These are phyloP conservation scores for Zaprionus nigranus DNA, from an alignment of 1,140 invertebrate genomes.

Conservation along the genomic window DNA sequence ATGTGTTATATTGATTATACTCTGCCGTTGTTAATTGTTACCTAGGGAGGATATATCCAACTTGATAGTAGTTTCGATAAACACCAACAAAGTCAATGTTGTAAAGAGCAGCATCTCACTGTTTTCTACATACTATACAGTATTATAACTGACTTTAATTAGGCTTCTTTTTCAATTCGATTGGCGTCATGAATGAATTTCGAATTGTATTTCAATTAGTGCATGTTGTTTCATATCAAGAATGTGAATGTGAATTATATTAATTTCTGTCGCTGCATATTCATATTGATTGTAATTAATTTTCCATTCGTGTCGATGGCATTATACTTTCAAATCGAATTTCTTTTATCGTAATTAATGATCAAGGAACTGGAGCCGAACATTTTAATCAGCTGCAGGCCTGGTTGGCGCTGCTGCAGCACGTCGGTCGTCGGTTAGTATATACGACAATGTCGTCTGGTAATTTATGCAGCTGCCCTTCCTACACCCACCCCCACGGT, in stretches of 20 bases:
- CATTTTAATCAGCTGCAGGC: slow-evolving; percentile 72
- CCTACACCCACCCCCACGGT: slow-evolving; percentile 1
- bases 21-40: no score
- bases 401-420: slow-evolving; percentile 1
- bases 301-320: slow-evolving; percentile 56
- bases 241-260: slow-evolving; percentile 38
- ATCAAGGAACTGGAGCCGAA: slow-evolving; percentile 67
- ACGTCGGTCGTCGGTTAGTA: neutral
- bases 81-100: no score
- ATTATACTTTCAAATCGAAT: slow-evolving; percentile 69
- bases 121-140: no score
- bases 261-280: slow-evolving; percentile 34
- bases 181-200: slow-evolving; percentile 15
- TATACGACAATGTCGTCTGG: slow-evolving; percentile 48
- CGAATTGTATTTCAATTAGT: slow-evolving; percentile 58
- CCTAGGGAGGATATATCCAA: no score
- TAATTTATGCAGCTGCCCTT: slow-evolving; percentile 61
- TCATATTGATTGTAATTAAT: slow-evolving; percentile 61
- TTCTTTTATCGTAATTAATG: slow-evolving; percentile 64
- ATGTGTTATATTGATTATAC: no score
- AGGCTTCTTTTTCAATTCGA: neutral
- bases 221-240: slow-evolving; percentile 45
- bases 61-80: no score
- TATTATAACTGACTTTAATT: no score
- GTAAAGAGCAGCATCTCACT: no score